phyloP scores from a whole-genome alignment of 1,140 invertebrate genomes.

The Drosophila parvula region DNA sequence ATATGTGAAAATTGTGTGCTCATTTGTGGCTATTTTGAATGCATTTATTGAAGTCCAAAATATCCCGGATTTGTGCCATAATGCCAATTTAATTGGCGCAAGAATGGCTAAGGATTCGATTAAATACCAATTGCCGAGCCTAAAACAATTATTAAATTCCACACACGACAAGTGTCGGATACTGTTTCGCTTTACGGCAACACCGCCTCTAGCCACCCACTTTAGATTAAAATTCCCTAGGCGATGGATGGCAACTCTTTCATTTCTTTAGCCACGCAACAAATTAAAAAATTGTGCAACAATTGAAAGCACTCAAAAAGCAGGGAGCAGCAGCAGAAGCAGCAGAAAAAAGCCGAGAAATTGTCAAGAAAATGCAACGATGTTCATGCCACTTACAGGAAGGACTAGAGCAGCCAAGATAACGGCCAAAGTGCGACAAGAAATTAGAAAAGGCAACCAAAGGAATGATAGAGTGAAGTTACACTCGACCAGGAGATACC shows the following conservation, averaged over 20 bases:
- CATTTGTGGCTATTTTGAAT: slow-evolving; percentile 75
- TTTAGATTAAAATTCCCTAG: slow-evolving; percentile 68
- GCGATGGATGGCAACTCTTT: slow-evolving; percentile 36
- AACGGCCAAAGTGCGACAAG: slow-evolving; percentile 45
- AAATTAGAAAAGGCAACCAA: slow-evolving; percentile 62
- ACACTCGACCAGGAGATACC: slow-evolving; percentile 1
- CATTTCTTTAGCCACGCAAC: slow-evolving; percentile 61
- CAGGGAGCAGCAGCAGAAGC: slow-evolving; percentile 9
- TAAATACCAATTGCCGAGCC: slow-evolving; percentile 8
- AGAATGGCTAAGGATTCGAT: slow-evolving; percentile 13
- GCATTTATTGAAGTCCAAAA: slow-evolving; percentile 59
- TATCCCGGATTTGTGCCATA: slow-evolving; percentile 40
- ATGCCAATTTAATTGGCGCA: slow-evolving; percentile 61
- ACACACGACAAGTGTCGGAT: slow-evolving; percentile 5
- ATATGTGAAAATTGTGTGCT: slow-evolving; percentile 70
- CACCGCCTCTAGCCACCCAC: slow-evolving; percentile 7
- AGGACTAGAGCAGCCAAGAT: slow-evolving; percentile 37
- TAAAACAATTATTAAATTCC: slow-evolving; percentile 15
- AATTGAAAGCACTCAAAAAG: slow-evolving; percentile 73
- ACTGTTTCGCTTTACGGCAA: neutral
- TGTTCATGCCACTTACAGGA: slow-evolving; percentile 51
- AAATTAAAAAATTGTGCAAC: slow-evolving; percentile 82
- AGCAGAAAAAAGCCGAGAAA: slow-evolving; percentile 48
- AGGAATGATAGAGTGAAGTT: neutral
- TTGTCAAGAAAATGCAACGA: slow-evolving; percentile 73